Base-by-base conservation (phyloP, 2,888 invertebrate species). In the Poecilobothrus nobilitatus region DNA sequence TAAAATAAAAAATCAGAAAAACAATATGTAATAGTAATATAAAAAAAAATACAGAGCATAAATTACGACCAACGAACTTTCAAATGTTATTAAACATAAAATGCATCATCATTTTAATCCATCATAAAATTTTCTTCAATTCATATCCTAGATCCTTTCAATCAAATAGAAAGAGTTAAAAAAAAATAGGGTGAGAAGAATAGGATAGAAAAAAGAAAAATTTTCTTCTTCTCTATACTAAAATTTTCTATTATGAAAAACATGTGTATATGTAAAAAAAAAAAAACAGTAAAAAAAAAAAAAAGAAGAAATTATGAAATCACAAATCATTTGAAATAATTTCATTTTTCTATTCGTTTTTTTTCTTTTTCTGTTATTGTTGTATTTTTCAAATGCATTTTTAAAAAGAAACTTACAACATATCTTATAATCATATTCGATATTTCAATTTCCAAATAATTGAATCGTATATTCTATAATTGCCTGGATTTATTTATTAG, bases 321-420 rank as follows among this genome's bases (percentile, higher is more conserved):
- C 53, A 53, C 53, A 53, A 53, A 53, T 53, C 53, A 53, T 53
- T 53, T 53, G 53, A 15, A 53, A 53, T 53, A 53, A 53, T 53
- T 41, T 41, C 9, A 41, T 15, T 6, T 41, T 41, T 41, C 9
- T 15, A 41, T 41, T 12, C 9, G 2, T 41, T 41, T 41, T 15
- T 41, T 41, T 41, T 41, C 15, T 41, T 41, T 6, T 41, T 41
- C 7, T 41, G 41, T 12, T 12, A 41, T 41, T 41, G 12, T 41
- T 41, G 41, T 41, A 5, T 9, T 4, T 53, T 53, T 18, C 15
- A 41, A 53, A 53, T 53, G 53, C 53, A 53, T 53, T 53, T 18
- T 18, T 4, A 18, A 27, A 27, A 27, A 27, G 27, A 27, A 27
- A 53, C 53, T 12, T 53, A 18, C 15, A 53, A n/a, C 18, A 53